phyloP scores from a whole-genome alignment of 2,113 vertebrate species.

The Gobio gobio region DNA sequence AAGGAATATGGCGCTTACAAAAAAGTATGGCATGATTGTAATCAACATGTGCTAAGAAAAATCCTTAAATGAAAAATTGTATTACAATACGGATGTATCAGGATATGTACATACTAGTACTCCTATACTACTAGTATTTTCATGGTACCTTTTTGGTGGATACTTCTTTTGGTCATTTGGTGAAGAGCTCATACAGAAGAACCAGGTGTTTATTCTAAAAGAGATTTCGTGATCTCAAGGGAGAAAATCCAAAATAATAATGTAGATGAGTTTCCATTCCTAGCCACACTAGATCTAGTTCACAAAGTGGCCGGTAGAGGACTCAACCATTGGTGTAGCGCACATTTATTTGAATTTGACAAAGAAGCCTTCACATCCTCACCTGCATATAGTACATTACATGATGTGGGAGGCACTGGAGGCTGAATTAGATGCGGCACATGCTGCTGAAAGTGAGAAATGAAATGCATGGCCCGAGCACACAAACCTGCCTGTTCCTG shows the following conservation, averaged over 20 bases:
- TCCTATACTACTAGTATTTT: not conserved
- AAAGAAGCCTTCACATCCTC: slow-evolving; percentile 11
- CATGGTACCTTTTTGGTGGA: not conserved
- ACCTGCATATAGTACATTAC: not conserved
- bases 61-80: not conserved
- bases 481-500: slow-evolving; percentile 9
- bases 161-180: not conserved
- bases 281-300: slow-evolving; percentile 14
- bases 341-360: slow-evolving; percentile 17
- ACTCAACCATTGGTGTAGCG: not conserved
- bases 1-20: not conserved
- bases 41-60: not conserved
- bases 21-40: not conserved
- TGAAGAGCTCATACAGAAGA: not conserved
- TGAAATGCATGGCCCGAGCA: not conserved
- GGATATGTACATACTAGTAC: too few relatives aligned
- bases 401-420: not conserved
- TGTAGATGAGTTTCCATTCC: slow-evolving; percentile 42
- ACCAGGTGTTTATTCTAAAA: slow-evolving; percentile 4
- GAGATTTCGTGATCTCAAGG: not conserved
- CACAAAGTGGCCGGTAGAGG: not conserved
- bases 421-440: not conserved
- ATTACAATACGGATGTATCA: too few relatives aligned
- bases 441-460: slow-evolving; percentile 4
- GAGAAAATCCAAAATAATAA: slow-evolving; percentile 49